Evolutionary conservation across 2,113 vertebrate genomes (phyloP).

Genomic region (Pogonocichla stellata): DNA sequence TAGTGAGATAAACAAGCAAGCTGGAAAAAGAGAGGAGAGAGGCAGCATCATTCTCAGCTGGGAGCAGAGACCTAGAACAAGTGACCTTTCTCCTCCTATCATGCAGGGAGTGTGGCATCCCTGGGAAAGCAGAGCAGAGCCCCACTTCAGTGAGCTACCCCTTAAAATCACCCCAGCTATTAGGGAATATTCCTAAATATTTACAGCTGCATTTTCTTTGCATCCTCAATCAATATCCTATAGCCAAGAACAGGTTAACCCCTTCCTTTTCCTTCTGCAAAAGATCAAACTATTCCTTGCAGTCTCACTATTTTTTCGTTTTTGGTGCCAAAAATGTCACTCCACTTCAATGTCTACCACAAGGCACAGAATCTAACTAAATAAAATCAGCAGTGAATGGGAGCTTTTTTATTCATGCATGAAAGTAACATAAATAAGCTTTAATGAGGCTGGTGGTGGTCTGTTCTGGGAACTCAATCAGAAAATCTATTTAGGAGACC

Average conservation of each 20-base stretch:
- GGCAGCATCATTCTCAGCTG: background rate
- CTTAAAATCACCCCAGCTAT: background rate
- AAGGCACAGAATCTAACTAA: constrained; percentile 30
- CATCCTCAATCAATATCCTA: background rate
- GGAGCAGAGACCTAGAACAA: background rate
- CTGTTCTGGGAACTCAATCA: constrained; percentile 16
- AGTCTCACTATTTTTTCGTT: background rate
- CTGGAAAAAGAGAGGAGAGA: background rate
- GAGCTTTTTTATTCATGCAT: constrained; percentile 46
- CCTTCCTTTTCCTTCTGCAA: background rate
- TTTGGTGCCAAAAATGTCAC: background rate
- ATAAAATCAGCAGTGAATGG: constrained; percentile 38
- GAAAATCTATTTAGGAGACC: constrained; percentile 39
- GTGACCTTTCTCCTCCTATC: background rate
- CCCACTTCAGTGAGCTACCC: background rate
- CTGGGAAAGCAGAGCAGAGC: background rate
- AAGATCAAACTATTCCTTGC: background rate
- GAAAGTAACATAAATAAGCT: constrained; percentile 52
- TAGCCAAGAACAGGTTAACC: constrained; percentile 48
- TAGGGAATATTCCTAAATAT: background rate
- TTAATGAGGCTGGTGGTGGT: constrained; percentile 50
- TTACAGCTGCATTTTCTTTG: constrained; percentile 43
- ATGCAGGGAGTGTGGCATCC: background rate
- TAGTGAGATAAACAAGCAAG: background rate
- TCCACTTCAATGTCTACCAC: background rate